These are phyloP conservation scores for Potamilus streckersoni DNA, from an alignment of 1,140 invertebrate genomes.

Conservation along the genomic window DNA sequence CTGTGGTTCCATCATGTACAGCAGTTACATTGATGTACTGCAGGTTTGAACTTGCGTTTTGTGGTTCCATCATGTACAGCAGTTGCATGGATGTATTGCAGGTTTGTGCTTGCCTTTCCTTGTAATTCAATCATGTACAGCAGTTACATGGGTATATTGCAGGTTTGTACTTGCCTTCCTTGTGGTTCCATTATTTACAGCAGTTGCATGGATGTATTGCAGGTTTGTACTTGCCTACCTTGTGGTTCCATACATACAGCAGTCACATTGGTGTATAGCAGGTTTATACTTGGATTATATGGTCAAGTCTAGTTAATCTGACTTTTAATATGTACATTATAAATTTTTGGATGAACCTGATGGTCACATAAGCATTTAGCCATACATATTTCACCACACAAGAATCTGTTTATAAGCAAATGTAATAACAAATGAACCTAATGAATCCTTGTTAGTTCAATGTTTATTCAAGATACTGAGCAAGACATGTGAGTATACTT, in stretches of 20 bases:
- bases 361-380: neutral
- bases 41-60: conserved; percentile 71
- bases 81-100: conserved; percentile 83
- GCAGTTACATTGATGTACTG: conserved; percentile 83
- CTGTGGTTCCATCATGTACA: conserved; percentile 70
- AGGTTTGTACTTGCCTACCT: conserved; percentile 72
- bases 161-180: conserved; percentile 71
- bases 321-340: neutral
- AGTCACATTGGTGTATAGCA: conserved; percentile 83
- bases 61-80: conserved; percentile 89
- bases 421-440: too few relatives aligned
- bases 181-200: conserved; percentile 89
- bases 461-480: too few relatives aligned
- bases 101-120: conserved; percentile 75
- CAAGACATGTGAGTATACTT: too few relatives aligned
- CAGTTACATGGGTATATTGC: too few relatives aligned
- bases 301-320: neutral
- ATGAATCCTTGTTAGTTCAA: too few relatives aligned
- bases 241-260: conserved; percentile 90
- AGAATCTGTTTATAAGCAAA: too few relatives aligned
- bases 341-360: neutral
- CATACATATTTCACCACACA: neutral
- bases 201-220: conserved; percentile 85
- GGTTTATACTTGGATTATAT: conserved; percentile 39
- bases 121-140: conserved; percentile 87